Evolutionary conservation across 2,888 invertebrate genomes (phyloP).

Genomic region (Heliconius sara): DNA sequence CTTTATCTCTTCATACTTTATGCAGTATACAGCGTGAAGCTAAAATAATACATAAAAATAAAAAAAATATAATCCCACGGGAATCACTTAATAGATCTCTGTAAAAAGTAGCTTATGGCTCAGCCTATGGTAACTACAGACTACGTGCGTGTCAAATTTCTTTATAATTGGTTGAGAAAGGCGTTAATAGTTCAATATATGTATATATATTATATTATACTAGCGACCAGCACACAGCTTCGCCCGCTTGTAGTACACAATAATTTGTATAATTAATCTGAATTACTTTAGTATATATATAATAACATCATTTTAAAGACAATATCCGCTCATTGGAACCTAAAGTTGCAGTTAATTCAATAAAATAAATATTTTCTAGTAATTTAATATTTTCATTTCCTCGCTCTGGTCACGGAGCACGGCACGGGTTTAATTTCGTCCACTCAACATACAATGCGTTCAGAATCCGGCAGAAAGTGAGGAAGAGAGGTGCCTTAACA

Average conservation of each 20-base stretch:
- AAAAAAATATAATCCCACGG: background rate
- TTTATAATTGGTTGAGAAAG: constrained; percentile 16
- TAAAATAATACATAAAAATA: background rate
- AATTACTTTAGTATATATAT: too few species aligned
- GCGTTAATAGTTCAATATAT: background rate
- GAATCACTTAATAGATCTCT: constrained; percentile 1
- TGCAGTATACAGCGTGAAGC: background rate
- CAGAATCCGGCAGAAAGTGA: background rate
- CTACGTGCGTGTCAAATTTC: constrained; percentile 15
- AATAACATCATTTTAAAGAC: too few species aligned
- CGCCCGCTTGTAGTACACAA: too few species aligned
- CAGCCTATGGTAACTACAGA: background rate
- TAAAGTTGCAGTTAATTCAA: background rate
- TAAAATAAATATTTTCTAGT: background rate
- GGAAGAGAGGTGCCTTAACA: background rate
- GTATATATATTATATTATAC: too few species aligned
- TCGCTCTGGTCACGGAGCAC: background rate
- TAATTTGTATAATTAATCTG: too few species aligned
- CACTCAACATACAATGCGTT: background rate
- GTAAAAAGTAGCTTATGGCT: background rate
- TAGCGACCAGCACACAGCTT: too few species aligned
- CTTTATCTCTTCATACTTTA: background rate
- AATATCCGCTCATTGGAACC: too few species aligned
- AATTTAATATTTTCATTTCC: background rate
- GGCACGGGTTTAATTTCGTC: background rate